These are phyloP conservation scores for Trachelus iudaicus DNA, from an alignment of 2,888 invertebrate genomes.

Conservation along the genomic window DNA sequence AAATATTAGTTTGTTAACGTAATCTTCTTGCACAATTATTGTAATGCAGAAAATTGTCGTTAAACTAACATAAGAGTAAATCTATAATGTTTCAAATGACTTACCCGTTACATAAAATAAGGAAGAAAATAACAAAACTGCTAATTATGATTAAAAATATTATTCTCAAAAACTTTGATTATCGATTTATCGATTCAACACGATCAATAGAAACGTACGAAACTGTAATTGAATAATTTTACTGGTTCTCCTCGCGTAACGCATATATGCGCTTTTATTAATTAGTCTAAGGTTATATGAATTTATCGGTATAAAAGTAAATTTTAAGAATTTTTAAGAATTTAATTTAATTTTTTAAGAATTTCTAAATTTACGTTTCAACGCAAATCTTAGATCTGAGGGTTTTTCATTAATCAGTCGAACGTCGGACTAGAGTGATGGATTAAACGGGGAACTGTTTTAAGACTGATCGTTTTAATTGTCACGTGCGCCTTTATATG, in stretches of 20 bases:
- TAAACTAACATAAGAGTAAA: neutral
- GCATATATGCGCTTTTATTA: conserved; percentile 50
- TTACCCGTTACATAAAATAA: neutral
- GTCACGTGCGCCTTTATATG: conserved; percentile 60
- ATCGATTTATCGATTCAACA: conserved; percentile 2
- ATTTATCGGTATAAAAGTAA: neutral
- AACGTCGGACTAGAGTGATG: conserved; percentile 22
- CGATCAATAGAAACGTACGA: conserved; percentile 61
- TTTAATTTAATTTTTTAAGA: no score
- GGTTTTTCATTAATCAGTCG: neutral
- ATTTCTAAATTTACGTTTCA: neutral
- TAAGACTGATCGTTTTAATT: conserved; percentile 62
- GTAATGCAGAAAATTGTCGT: neutral
- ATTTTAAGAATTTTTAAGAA: neutral
- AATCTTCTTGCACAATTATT: neutral
- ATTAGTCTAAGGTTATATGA: neutral
- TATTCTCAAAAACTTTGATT: neutral
- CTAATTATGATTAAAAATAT: neutral
- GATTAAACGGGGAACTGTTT: conserved; percentile 49
- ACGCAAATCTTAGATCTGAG: neutral
- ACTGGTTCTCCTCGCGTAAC: conserved; percentile 62
- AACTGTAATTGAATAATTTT: conserved; percentile 69
- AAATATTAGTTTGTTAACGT: neutral
- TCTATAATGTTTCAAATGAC: neutral
- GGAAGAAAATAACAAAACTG: neutral